Evolutionary conservation across 1,140 invertebrate genomes (phyloP).

Genomic region (Drosophila funebris): DNA sequence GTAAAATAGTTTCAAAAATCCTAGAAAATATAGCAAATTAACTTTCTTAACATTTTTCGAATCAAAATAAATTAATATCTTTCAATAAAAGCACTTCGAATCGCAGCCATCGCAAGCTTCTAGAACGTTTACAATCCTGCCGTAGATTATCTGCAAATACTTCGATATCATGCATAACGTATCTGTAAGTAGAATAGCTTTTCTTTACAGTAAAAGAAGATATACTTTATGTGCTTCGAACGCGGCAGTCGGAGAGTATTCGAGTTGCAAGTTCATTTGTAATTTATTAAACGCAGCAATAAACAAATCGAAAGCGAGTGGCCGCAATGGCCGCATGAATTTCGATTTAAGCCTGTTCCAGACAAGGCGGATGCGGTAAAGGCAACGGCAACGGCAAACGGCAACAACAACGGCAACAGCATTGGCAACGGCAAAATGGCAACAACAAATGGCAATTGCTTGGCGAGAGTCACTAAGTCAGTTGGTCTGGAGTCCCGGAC

Average conservation of each 20-base stretch:
- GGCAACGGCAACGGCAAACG: neutral
- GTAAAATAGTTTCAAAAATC: too few relatives aligned
- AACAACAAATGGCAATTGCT: conserved; percentile 1
- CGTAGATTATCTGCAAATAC: too few relatives aligned
- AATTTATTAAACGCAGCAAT: conserved; percentile 75
- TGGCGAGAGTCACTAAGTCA: conserved; percentile 67
- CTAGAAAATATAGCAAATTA: too few relatives aligned
- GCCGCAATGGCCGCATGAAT: conserved; percentile 65
- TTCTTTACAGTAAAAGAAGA: neutral
- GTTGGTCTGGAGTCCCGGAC: conserved; percentile 16
- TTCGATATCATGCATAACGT: too few relatives aligned
- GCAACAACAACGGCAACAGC: neutral
- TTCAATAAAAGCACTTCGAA: too few relatives aligned
- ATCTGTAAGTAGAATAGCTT: neutral
- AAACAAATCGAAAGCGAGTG: conserved; percentile 77
- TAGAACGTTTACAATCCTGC: too few relatives aligned
- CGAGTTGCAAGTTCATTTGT: conserved; percentile 64
- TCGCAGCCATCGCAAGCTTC: too few relatives aligned
- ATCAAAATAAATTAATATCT: too few relatives aligned
- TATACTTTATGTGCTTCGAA: conserved; percentile 7
- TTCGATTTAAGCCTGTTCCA: conserved; percentile 63
- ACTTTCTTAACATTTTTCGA: too few relatives aligned
- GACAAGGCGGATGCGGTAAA: neutral
- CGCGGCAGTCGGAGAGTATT: neutral
- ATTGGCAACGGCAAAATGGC: neutral